Base-by-base conservation (phyloP, 2,888 invertebrate species). In the Odontocolon sp. region DNA sequence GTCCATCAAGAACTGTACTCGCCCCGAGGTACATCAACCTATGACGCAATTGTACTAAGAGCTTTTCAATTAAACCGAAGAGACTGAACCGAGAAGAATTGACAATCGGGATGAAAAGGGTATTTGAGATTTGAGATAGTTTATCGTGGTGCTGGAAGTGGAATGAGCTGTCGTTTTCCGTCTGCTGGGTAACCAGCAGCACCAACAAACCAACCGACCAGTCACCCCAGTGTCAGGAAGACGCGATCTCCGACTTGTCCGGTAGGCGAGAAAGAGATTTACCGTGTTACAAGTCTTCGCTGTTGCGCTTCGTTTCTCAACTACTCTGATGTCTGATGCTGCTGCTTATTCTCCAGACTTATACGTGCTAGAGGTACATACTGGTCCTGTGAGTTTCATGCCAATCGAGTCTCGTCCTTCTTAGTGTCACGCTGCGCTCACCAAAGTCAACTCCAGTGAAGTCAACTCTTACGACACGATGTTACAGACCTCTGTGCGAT, bases 261-360 rank as follows among this genome's bases (percentile, higher is more conserved):
- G 23, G 38, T 16, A 85, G 86, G 88, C 86, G 88, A 87, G 87
- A 87, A 88, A 87, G 85, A 88, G 87, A 88, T 87, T 88, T 87
- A 87, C 85, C 81, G 86, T 81, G 82, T 81, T 76, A 73, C 8
- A 3, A 47, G 21, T 31, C 26, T 33, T 21, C 4, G n/a, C n/a
- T n/a, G 21, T 45, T 45, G 31, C 31, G 28, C 45, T 11, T 11
- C 26, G 52, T 61, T 45, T 14, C 31, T 31, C 28, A n/a, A 38
- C 11, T 26, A 59, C 28, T 26, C 59, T 5, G 52, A 61, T 56
- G 42, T 33, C 59, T 16, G 67, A 28, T 61, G 59, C 61, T 9
- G 31, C 14, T 18, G 47, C 50, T 70, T 45, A 67, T 71, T 70
- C 54, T 28, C 9, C 33, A 38, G 42, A 75, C 52, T 59, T 36